Conservation (phyloP, 2,888 invertebrate genomes). For the Nemotelus nigrinus region DNA sequence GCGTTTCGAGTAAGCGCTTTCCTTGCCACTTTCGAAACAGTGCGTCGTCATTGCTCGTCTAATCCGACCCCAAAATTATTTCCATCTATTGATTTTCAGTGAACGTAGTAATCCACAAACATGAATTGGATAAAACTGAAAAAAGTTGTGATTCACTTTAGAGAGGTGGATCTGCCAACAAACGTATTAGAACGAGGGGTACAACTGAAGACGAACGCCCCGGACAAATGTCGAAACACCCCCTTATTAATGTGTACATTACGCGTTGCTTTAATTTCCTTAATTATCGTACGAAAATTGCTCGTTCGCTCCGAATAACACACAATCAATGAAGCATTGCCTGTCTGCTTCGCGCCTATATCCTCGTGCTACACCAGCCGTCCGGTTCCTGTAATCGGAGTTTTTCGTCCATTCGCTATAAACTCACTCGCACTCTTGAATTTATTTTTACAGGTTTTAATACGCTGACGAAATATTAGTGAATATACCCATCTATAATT, state of each 20-base stretch:
- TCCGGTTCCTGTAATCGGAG: slow-evolving; percentile 9
- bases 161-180: not conserved
- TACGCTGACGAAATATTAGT: slow-evolving; percentile 31
- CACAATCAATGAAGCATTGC: slow-evolving; percentile 34
- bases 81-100: slow-evolving; percentile 39
- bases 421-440: not conserved
- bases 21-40: not conserved
- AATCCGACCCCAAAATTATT: slow-evolving; percentile 22
- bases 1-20: not conserved
- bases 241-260: slow-evolving; percentile 50
- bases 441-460: slow-evolving; percentile 34
- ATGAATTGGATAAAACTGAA: not conserved
- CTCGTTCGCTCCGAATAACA: slow-evolving; percentile 30
- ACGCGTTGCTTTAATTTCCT: slow-evolving; percentile 51
- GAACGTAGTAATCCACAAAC: slow-evolving; percentile 22
- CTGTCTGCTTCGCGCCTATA: not conserved
- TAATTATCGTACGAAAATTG: slow-evolving; percentile 50
- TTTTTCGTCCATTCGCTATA: not conserved
- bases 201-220: slow-evolving; percentile 39
- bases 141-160: slow-evolving; percentile 34
- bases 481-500: slow-evolving; percentile 42
- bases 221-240: slow-evolving; percentile 46
- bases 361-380: not conserved
- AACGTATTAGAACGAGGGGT: slow-evolving; percentile 9
- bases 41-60: too few species aligned